These are phyloP conservation scores for Leptodactylus fallax DNA, from an alignment of 2,797 vertebrate species.

Conservation along the genomic window DNA sequence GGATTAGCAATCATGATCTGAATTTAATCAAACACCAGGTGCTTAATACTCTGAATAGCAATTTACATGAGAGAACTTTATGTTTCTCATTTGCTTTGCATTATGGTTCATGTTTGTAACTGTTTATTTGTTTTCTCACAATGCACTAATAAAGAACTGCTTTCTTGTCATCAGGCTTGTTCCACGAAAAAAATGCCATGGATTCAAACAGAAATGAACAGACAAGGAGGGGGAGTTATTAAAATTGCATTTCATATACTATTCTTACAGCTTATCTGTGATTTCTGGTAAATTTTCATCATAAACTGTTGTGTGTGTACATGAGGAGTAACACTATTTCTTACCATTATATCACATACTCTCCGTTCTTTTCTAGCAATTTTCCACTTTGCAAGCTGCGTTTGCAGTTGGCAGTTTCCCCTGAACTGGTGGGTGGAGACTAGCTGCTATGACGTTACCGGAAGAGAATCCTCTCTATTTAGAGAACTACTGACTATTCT, in stretches of 20 bases:
- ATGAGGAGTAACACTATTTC: no score
- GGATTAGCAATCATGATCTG: constrained; percentile 64
- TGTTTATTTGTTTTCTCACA: constrained; percentile 42
- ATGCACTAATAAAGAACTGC: neutral
- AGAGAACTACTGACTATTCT: no score
- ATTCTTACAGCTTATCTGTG: no score
- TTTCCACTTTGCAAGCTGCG: no score
- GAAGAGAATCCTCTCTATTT: no score
- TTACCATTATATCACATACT: no score
- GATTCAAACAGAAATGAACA: neutral
- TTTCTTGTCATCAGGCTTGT: constrained; percentile 14
- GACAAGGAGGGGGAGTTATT: neutral
- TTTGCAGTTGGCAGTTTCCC: no score
- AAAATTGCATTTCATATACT: neutral
- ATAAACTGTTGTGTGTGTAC: no score
- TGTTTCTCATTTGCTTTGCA: constrained; percentile 63
- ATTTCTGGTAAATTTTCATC: no score
- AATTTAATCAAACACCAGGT: constrained; percentile 66
- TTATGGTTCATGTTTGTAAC: constrained; percentile 56
- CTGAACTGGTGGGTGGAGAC: no score
- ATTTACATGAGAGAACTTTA: constrained; percentile 64
- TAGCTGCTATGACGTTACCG: no score
- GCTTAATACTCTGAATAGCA: constrained; percentile 63
- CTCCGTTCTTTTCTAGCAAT: no score
- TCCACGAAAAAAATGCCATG: neutral